phyloP scores from a whole-genome alignment of 2,888 invertebrate species.

The Rhodophaea formosa region DNA sequence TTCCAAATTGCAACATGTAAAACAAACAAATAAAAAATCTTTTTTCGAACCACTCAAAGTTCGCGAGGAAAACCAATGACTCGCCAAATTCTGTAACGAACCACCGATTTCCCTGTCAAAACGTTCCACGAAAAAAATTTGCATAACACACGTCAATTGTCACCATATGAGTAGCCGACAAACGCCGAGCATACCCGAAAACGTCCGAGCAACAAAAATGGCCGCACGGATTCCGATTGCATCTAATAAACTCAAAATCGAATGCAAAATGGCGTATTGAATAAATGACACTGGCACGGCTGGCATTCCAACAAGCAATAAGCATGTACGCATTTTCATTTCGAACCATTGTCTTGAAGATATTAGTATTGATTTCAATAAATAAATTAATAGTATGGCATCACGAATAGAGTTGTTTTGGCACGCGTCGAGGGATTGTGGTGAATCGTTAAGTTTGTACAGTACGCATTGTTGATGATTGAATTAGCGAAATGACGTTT shows the following conservation, averaged over 20 bases:
- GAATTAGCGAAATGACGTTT: conserved; percentile 8
- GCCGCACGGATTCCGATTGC: conserved; percentile 78
- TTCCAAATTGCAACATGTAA: no score
- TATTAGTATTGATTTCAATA: conserved; percentile 81
- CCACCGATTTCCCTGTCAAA: conserved; percentile 18
- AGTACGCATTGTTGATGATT: conserved; percentile 5
- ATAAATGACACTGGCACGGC: conserved; percentile 76
- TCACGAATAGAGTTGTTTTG: conserved; percentile 72
- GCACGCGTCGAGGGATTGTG: conserved; percentile 72
- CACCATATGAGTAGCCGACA: conserved; percentile 53
- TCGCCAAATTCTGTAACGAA: neutral
- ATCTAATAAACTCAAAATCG: conserved; percentile 80
- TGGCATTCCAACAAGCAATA: conserved; percentile 79
- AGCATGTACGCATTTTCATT: conserved; percentile 77
- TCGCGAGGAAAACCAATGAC: conserved; percentile 1
- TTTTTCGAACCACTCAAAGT: no score
- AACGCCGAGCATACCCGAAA: conserved; percentile 62
- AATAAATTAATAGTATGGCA: conserved; percentile 77
- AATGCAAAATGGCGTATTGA: conserved; percentile 79
- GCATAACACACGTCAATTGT: conserved; percentile 65
- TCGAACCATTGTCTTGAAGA: conserved; percentile 78
- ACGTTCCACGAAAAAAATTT: conserved; percentile 58
- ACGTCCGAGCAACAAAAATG: conserved; percentile 68
- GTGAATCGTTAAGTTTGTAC: conserved; percentile 65
- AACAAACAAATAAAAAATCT: no score